phyloP scores from a whole-genome alignment of 2,113 vertebrate genomes.

The Alces alces region DNA sequence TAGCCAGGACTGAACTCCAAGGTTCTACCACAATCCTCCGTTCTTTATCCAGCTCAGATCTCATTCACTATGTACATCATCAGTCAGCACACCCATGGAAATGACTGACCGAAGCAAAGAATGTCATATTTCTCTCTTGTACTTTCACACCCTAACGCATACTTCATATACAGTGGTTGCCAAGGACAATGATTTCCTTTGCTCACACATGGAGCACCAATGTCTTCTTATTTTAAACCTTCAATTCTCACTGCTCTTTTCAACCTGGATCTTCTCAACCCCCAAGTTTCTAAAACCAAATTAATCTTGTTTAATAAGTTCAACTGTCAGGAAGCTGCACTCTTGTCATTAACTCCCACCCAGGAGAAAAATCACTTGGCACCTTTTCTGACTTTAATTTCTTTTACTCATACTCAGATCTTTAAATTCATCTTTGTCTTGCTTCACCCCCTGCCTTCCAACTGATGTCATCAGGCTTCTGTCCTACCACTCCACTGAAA shows the following conservation, averaged over 20 bases:
- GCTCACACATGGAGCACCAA: not conserved
- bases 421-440: not conserved
- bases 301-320: slow-evolving; percentile 31
- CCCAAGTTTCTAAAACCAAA: not conserved
- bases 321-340: not conserved
- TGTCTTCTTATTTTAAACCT: not conserved
- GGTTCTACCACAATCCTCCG: not conserved
- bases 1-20: not conserved
- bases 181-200: not conserved
- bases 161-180: not conserved
- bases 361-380: not conserved
- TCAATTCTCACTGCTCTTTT: slow-evolving; percentile 21
- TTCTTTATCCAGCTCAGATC: not conserved
- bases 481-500: not conserved
- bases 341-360: not conserved
- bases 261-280: not conserved
- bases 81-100: not conserved
- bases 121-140: not conserved
- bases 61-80: not conserved
- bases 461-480: not conserved
- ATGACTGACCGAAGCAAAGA: not conserved
- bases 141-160: not conserved
- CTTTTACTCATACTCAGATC: not conserved
- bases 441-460: not conserved
- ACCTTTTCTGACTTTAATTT: not conserved